Percentiles rank a stretch among this genome's conserved stretches.
These are phyloP conservation scores for Octodon degus DNA, from an alignment of 2,113 vertebrate species.

Conservation along the genomic window DNA sequence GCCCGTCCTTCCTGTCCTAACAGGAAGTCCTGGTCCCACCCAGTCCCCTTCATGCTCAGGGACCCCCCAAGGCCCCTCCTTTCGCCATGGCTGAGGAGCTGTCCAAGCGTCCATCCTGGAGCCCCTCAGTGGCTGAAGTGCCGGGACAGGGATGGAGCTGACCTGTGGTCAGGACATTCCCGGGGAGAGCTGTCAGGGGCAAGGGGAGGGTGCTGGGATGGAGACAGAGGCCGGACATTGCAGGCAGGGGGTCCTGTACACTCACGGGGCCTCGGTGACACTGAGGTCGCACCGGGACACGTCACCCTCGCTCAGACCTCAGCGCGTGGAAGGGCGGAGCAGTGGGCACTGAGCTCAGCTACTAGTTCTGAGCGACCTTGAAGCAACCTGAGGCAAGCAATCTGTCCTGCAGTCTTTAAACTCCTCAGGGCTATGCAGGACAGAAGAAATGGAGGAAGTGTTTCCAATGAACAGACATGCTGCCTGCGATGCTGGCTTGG, in stretches of 20 bases:
- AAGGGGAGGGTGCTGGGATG: fast-evolving
- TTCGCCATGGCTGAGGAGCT: too few species aligned
- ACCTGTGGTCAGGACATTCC: neutral
- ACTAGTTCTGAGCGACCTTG: fast-evolving
- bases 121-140: neutral
- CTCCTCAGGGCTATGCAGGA: neutral
- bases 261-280: fast-evolving
- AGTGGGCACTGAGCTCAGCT: fast-evolving
- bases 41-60: too few species aligned
- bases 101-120: neutral
- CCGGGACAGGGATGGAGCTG: neutral
- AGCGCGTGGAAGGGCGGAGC: neutral
- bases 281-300: fast-evolving
- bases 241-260: neutral
- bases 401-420: neutral
- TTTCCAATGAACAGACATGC: neutral
- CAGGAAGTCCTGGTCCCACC: neutral
- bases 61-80: too few species aligned
- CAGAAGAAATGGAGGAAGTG: neutral
- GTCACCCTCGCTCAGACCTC: neutral
- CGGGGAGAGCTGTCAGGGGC: neutral
- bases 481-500: fast-evolving
- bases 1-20: fast-evolving
- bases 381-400: neutral
- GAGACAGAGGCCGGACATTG: neutral